These are phyloP conservation scores for Hystrix brachyura DNA, from an alignment of 2,113 vertebrate genomes.

Conservation along the genomic window DNA sequence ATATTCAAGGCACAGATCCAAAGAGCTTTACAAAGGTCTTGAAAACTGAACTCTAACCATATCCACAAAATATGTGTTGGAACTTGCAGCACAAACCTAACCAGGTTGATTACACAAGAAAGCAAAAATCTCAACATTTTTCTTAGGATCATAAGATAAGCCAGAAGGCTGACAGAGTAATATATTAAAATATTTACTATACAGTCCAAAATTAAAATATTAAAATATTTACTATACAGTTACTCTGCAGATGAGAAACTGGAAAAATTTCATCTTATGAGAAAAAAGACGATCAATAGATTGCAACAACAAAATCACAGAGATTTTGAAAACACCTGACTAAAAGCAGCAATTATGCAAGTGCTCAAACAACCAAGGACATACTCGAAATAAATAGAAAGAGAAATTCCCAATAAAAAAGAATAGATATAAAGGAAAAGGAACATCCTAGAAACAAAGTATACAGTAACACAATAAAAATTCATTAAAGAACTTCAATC, in stretches of 20 bases:
- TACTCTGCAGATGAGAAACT: not conserved
- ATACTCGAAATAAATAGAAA: not conserved
- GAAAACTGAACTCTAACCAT: not conserved
- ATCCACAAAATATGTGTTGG: not conserved
- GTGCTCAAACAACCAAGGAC: not conserved
- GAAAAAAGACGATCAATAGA: not conserved
- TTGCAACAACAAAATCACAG: not conserved
- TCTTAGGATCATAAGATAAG: not conserved
- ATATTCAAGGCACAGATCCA: not conserved
- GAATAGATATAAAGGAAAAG: not conserved
- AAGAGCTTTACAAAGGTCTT: not conserved
- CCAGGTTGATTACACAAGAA: not conserved
- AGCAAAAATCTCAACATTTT: slow-evolving; percentile 1
- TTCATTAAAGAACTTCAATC: not conserved
- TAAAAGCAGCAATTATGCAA: not conserved
- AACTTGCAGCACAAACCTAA: not conserved
- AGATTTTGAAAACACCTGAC: not conserved
- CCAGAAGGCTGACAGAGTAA: not conserved
- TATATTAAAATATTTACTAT: not conserved
- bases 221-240: slow-evolving; percentile 7
- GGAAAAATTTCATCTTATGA: not conserved
- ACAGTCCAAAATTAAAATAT: not conserved
- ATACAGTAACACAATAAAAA: not conserved
- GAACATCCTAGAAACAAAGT: not conserved
- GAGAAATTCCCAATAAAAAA: not conserved